Evolutionary conservation across 2,113 vertebrate genomes (phyloP).

Genomic region (Pardalotus punctatus): DNA sequence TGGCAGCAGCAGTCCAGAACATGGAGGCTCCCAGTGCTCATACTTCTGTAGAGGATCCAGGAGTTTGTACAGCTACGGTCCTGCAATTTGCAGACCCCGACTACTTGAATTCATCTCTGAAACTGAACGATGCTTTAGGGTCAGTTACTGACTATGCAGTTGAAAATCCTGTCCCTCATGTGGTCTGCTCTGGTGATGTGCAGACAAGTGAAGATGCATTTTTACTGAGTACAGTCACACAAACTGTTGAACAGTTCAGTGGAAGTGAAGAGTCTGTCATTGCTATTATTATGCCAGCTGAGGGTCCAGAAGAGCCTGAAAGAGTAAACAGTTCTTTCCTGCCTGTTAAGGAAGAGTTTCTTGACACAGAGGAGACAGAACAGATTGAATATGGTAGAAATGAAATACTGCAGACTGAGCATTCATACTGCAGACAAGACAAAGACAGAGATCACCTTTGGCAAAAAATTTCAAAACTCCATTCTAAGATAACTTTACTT

Average conservation of each 20-base stretch:
- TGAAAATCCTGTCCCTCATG: constrained; percentile 22
- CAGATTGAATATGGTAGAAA: neutral
- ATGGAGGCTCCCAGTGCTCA: neutral
- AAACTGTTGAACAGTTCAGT: constrained; percentile 66
- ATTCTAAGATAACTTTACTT: constrained; percentile 81
- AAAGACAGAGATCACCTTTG: constrained; percentile 79
- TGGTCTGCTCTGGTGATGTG: constrained; percentile 51
- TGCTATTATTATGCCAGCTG: constrained; percentile 71
- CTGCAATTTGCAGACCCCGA: constrained; percentile 56
- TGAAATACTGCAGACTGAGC: constrained; percentile 75
- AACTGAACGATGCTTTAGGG: constrained; percentile 20
- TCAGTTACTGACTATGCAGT: constrained; percentile 24
- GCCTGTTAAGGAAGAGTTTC: constrained; percentile 35
- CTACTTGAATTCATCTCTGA: constrained; percentile 48
- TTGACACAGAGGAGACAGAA: constrained; percentile 44
- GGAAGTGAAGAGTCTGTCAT: constrained; percentile 68
- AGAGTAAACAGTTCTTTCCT: constrained; percentile 29
- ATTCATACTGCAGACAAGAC: constrained; percentile 83
- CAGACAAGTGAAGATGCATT: constrained; percentile 60
- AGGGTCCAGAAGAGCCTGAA: constrained; percentile 43
- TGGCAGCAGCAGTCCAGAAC: constrained; percentile 41
- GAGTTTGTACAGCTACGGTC: constrained; percentile 54
- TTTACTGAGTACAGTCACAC: constrained; percentile 67
- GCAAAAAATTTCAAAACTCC: constrained; percentile 82
- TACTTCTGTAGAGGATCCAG: constrained; percentile 19